phyloP scores from a whole-genome alignment of 37 sponge, comb jelly and placozoan species.

The Eunapius fragilis region DNA sequence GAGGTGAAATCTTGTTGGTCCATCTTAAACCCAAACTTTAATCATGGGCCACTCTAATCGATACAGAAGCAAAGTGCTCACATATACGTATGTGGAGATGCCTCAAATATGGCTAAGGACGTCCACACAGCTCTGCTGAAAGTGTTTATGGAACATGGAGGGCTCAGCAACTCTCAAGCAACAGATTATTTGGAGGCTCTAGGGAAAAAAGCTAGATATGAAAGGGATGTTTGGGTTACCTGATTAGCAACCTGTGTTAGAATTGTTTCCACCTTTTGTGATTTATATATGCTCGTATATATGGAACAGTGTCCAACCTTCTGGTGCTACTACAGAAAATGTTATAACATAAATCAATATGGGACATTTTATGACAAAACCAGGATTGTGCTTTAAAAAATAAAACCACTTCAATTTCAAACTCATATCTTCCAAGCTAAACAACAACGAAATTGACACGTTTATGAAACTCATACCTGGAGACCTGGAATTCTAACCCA shows the following conservation, averaged over 20 bases:
- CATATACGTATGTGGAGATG: conserved; percentile 72
- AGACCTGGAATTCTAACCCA: too few species aligned
- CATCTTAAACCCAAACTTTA: background rate
- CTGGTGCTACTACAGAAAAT: too few species aligned
- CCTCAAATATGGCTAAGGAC: conserved; percentile 59
- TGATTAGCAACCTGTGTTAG: background rate
- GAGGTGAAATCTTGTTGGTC: background rate
- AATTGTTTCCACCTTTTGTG: background rate
- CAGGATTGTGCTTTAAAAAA: too few species aligned
- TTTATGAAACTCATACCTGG: too few species aligned
- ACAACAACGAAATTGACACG: too few species aligned
- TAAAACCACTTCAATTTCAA: too few species aligned
- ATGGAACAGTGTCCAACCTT: too few species aligned
- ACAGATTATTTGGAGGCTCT: conserved; percentile 32
- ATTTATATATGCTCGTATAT: background rate
- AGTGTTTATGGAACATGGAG: conserved; percentile 7
- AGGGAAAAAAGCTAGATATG: conserved; percentile 43
- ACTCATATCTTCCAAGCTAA: too few species aligned
- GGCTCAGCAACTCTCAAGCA: conserved; percentile 8
- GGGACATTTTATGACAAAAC: too few species aligned
- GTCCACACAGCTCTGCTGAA: conserved; percentile 48
- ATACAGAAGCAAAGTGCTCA: conserved; percentile 25
- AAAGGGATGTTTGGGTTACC: conserved; percentile 72
- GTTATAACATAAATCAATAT: too few species aligned
- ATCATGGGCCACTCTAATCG: background rate